These are phyloP conservation scores for Nerophis lumbriciformis DNA, from an alignment of 2,113 vertebrate genomes.

Conservation along the genomic window DNA sequence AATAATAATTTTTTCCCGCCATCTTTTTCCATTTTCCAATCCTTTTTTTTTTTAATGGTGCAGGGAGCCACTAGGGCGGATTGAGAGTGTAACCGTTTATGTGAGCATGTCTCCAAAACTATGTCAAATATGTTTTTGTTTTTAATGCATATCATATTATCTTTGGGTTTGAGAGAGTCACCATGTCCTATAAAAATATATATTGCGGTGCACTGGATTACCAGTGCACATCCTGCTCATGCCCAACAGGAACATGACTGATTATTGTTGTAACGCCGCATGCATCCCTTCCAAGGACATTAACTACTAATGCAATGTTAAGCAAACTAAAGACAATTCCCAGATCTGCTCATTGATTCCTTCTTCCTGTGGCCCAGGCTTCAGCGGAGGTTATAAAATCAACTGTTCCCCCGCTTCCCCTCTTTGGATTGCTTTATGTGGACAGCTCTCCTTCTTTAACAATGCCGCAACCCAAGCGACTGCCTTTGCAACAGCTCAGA, in stretches of 20 bases:
- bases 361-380: neutral
- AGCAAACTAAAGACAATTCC: conserved; percentile 4
- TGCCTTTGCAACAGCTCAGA: conserved; percentile 57
- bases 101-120: neutral
- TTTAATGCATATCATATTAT: neutral
- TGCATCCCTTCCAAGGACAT: neutral
- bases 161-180: neutral
- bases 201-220: neutral
- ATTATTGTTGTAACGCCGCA: neutral
- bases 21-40: too few relatives aligned
- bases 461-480: conserved; percentile 27
- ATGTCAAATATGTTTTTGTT: neutral
- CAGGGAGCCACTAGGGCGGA: too few relatives aligned
- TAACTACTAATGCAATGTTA: conserved; percentile 3
- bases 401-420: conserved; percentile 7
- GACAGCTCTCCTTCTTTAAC: conserved; percentile 33
- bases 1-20: too few relatives aligned
- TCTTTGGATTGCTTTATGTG: conserved; percentile 12
- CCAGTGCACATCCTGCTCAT: too few relatives aligned
- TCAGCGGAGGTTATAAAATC: conserved; percentile 12
- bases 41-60: too few relatives aligned
- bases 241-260: neutral
- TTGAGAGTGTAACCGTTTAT: neutral
- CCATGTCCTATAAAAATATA: neutral
- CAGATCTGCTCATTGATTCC: conserved; percentile 3